Evolutionary conservation across 2,113 vertebrate species (phyloP).

Genomic region (Choloepus hoffmanni): DNA sequence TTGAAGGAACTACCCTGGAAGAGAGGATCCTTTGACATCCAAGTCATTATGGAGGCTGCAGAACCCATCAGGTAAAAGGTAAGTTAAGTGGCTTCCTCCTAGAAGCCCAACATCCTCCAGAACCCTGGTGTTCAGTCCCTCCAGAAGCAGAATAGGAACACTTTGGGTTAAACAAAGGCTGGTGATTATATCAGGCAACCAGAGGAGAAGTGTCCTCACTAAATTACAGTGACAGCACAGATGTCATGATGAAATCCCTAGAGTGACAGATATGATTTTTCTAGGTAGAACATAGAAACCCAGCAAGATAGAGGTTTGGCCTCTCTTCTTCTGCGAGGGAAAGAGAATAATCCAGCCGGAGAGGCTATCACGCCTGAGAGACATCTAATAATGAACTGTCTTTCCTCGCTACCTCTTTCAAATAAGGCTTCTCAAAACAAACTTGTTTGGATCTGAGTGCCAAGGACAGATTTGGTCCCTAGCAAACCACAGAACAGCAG

Average conservation of each 20-base stretch:
- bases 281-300: not conserved
- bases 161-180: conserved; percentile 4
- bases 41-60: not conserved
- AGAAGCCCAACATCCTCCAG: not conserved
- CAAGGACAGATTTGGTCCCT: conserved; percentile 29
- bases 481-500: conserved; percentile 34
- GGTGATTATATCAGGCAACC: conserved; percentile 4
- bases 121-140: not conserved
- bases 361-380: conserved; percentile 3
- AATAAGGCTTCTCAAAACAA: conserved; percentile 61
- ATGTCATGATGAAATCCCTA: conserved; percentile 34
- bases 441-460: not conserved
- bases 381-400: conserved; percentile 55
- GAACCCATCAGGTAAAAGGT: not conserved
- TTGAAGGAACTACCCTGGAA: not conserved
- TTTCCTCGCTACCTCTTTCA: conserved; percentile 58
- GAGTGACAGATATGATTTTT: not conserved
- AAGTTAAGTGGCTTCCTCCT: not conserved
- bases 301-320: not conserved
- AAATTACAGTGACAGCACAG: conserved; percentile 10
- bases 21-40: not conserved
- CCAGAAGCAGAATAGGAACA: not conserved
- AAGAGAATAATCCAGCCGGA: not conserved
- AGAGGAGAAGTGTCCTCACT: not conserved
- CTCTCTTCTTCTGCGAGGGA: conserved; percentile 9